These are phyloP conservation scores for Caradrina clavipalpis DNA, from an alignment of 2,888 invertebrate species.

Conservation along the genomic window DNA sequence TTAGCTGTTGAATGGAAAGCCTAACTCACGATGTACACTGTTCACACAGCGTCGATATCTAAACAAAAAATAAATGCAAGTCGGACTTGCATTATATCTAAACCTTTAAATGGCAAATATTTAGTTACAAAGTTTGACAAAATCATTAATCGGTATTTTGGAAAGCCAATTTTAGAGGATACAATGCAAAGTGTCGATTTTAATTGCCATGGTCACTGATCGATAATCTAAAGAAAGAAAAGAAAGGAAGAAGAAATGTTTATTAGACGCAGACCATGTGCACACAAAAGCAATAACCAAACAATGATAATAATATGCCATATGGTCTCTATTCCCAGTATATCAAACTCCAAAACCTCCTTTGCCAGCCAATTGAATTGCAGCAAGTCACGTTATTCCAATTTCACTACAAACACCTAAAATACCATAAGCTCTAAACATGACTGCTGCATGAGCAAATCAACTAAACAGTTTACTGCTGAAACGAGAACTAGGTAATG, in stretches of 20 bases:
- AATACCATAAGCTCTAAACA: background rate
- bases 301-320: no score
- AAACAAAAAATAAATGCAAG: conserved; percentile 40
- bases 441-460: conserved; percentile 4
- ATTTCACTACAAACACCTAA: conserved; percentile 1
- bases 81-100: conserved; percentile 16
- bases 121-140: no score
- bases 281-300: no score
- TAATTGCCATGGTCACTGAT: background rate
- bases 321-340: no score
- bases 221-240: background rate
- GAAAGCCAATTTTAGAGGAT: background rate
- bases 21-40: conserved; percentile 37
- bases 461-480: conserved; percentile 9
- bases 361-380: background rate
- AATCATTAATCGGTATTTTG: conserved; percentile 23
- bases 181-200: background rate
- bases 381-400: conserved; percentile 4
- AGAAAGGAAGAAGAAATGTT: no score
- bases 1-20: conserved; percentile 70
- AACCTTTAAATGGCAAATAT: no score
- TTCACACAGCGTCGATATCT: conserved; percentile 20
- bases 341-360: background rate
- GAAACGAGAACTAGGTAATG: conserved; percentile 15
- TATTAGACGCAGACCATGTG: no score